Conservation (phyloP, 2,113 vertebrate genomes). For the Tapirus terrestris region DNA sequence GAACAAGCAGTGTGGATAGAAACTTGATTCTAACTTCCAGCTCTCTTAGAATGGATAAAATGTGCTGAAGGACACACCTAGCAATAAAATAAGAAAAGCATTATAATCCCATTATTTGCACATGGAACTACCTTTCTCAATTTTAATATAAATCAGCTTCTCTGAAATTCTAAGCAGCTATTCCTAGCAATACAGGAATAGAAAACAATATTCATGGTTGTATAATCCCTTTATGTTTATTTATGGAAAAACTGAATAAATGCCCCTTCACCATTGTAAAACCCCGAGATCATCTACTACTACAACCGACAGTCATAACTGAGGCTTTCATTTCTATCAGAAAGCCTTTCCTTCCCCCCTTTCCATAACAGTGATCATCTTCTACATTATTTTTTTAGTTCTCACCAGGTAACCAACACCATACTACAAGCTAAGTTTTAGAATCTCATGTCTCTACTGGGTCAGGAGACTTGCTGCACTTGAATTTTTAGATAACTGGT, state of each 20-base stretch:
- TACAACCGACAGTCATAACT: neutral
- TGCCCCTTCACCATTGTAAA: neutral
- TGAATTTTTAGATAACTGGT: neutral
- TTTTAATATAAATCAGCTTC: neutral
- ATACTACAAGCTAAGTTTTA: neutral
- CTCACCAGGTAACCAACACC: neutral
- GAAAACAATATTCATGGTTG: neutral
- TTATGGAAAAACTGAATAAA: neutral
- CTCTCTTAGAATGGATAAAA: neutral
- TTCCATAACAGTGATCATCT: neutral
- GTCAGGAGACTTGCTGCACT: neutral
- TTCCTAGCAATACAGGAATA: neutral
- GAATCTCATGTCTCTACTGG: neutral
- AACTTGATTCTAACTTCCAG: neutral
- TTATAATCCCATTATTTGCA: neutral
- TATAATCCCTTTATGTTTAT: neutral
- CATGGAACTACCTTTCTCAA: neutral
- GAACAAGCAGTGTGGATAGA: neutral
- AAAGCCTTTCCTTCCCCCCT: neutral
- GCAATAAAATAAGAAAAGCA: neutral
- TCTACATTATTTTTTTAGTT: neutral
- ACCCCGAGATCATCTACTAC: neutral
- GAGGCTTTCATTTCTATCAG: neutral
- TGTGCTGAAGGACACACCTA: neutral
- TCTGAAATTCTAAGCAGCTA: constrained; percentile 20